A percentile compares a stretch with the other conserved stretches of the same genome.
These are phyloP conservation scores for Ormyrus nitidulus DNA, from an alignment of 2,888 invertebrate species.

Conservation along the genomic window DNA sequence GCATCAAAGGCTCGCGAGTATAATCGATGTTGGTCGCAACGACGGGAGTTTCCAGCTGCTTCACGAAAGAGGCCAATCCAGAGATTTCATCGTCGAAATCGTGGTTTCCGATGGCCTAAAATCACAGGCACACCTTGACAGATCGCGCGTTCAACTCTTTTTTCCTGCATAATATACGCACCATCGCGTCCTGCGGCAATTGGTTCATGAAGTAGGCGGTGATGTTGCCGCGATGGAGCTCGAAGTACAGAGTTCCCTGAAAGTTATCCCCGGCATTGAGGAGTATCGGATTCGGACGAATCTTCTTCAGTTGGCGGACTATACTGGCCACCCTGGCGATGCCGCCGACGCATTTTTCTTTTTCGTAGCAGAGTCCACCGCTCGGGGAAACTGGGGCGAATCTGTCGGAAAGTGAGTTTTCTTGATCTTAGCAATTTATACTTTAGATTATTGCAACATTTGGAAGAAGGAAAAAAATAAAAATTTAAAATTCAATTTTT, in stretches of 20 bases:
- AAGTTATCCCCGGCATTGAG: slow-evolving; percentile 91
- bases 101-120: slow-evolving; percentile 89
- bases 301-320: slow-evolving; percentile 71
- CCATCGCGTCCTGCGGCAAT: slow-evolving; percentile 86
- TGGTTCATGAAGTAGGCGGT: slow-evolving; percentile 86
- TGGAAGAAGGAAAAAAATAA: too few species aligned
- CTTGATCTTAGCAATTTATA: too few species aligned
- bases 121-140: not conserved
- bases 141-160: not conserved
- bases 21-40: slow-evolving; percentile 87
- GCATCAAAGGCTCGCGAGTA: slow-evolving; percentile 80
- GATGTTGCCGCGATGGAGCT: slow-evolving; percentile 84
- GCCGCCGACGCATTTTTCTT: slow-evolving; percentile 81
- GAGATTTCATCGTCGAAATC: slow-evolving; percentile 88
- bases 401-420: not conserved
- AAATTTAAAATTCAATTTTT: too few species aligned
- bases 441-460: too few species aligned
- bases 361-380: slow-evolving; percentile 45
- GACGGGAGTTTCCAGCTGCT: slow-evolving; percentile 81
- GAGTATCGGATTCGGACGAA: slow-evolving; percentile 80
- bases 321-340: slow-evolving; percentile 81
- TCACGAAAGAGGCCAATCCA: slow-evolving; percentile 84
- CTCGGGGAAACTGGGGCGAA: slow-evolving; percentile 29
- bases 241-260: slow-evolving; percentile 92
- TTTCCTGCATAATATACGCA: slow-evolving; percentile 71